Conservation (phyloP, 1,140 invertebrate genomes). For the Cataglyphis hispanica region DNA sequence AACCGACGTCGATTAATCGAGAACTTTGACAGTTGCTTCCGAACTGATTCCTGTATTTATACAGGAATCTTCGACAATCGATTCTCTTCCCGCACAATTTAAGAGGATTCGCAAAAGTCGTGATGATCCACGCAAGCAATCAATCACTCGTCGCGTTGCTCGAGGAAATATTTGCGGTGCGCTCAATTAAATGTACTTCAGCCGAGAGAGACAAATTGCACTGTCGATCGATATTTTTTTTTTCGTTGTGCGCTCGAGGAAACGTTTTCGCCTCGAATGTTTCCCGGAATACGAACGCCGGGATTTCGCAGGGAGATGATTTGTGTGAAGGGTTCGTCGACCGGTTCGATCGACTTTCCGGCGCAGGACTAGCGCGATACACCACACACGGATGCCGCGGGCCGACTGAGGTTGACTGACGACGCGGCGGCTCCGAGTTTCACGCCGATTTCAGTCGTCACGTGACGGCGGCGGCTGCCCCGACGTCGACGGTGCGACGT, state of each 20-base stretch:
- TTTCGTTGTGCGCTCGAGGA: neutral
- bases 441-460: conserved; percentile 56
- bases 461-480: conserved; percentile 46
- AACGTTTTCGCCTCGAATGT: too few species aligned
- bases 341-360: conserved; percentile 15
- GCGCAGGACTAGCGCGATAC: conserved; percentile 61
- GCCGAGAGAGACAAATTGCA: neutral
- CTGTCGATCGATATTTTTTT: neutral
- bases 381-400: conserved; percentile 76
- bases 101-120: neutral
- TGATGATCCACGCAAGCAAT: neutral
- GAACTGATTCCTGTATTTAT: neutral
- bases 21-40: neutral
- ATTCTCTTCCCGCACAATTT: neutral
- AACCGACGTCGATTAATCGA: conserved; percentile 8
- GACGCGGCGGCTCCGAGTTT: conserved; percentile 30
- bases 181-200: neutral
- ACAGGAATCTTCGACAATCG: neutral
- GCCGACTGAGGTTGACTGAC: conserved; percentile 74
- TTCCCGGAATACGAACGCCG: too few species aligned
- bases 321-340: conserved; percentile 1
- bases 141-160: neutral
- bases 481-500: neutral
- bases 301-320: neutral
- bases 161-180: neutral